phyloP scores from a whole-genome alignment of 2,888 invertebrate genomes.

The Megamerina dolium region DNA sequence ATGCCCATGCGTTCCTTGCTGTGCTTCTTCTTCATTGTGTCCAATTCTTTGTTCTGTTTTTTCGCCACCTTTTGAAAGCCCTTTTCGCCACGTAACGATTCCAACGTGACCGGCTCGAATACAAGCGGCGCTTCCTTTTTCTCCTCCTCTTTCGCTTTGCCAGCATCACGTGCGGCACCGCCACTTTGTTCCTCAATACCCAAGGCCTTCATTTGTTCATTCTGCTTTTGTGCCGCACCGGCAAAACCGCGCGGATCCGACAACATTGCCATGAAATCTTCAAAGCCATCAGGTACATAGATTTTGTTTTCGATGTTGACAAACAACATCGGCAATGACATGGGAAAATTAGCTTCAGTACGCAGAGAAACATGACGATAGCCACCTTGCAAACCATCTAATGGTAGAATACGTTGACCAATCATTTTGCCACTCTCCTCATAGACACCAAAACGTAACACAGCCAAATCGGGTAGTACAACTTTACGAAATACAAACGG shows the following conservation, averaged over 20 bases:
- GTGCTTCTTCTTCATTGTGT: slow-evolving; percentile 85
- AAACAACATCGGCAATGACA: slow-evolving; percentile 98
- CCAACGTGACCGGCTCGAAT: slow-evolving; percentile 87
- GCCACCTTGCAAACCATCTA: slow-evolving; percentile 96
- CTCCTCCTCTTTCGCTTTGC: slow-evolving; percentile 69
- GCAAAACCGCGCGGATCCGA: slow-evolving; percentile 91
- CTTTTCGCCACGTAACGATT: slow-evolving; percentile 81
- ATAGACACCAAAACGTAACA: slow-evolving; percentile 95
- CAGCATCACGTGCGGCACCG: slow-evolving; percentile 59
- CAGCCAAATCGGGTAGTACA: slow-evolving; percentile 95
- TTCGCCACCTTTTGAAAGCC: slow-evolving; percentile 86
- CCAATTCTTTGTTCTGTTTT: slow-evolving; percentile 94
- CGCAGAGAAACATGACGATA: slow-evolving; percentile 95
- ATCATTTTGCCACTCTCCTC: slow-evolving; percentile 95
- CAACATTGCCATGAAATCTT: slow-evolving; percentile 96
- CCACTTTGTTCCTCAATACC: slow-evolving; percentile 79
- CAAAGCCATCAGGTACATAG: slow-evolving; percentile 98
- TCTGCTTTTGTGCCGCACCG: slow-evolving; percentile 78
- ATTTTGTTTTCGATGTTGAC: slow-evolving; percentile 99
- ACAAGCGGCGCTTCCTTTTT: slow-evolving; percentile 68
- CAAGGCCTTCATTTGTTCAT: slow-evolving; percentile 90
- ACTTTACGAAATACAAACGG: slow-evolving; percentile 98
- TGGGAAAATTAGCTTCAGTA: slow-evolving; percentile 98
- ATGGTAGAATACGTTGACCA: slow-evolving; percentile 93
- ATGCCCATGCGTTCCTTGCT: slow-evolving; percentile 84